A percentile compares a stretch with the other conserved stretches of the same genome.
phyloP scores from a whole-genome alignment of 2,113 vertebrate genomes.

The Nymphicus hollandicus region DNA sequence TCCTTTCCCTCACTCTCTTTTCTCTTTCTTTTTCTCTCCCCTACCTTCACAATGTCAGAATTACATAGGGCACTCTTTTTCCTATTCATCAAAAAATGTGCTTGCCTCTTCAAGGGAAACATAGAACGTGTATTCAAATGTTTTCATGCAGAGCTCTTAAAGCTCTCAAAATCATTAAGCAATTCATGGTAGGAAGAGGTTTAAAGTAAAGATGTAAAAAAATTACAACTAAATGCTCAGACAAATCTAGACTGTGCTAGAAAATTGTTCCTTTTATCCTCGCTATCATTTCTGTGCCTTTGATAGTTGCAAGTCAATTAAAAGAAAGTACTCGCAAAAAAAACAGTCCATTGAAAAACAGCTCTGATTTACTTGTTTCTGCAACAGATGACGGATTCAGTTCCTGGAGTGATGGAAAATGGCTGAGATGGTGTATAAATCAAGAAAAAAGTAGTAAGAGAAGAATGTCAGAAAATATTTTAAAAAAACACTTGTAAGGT shows the following conservation, averaged over 20 bases:
- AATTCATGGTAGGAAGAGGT: neutral
- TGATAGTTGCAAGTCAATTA: constrained; percentile 45
- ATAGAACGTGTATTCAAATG: neutral
- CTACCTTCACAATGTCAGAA: neutral
- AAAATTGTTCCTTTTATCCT: constrained; percentile 51
- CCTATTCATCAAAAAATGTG: neutral
- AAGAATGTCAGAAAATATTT: neutral
- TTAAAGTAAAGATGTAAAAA: constrained; percentile 25
- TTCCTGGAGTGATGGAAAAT: constrained; percentile 2
- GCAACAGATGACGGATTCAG: neutral
- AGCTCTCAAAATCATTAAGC: constrained; percentile 44
- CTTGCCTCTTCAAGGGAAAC: constrained; percentile 10
- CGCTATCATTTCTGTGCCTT: constrained; percentile 4
- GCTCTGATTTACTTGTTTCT: constrained; percentile 28
- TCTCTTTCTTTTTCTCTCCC: neutral
- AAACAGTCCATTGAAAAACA: neutral
- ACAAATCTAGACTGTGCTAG: neutral
- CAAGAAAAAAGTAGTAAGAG: neutral
- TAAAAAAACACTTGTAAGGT: neutral
- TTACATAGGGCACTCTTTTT: neutral
- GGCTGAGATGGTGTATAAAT: neutral
- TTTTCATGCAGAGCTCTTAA: constrained; percentile 21
- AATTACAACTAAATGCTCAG: neutral
- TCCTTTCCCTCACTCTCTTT: neutral
- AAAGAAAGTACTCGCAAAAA: constrained; percentile 53